phyloP scores from a whole-genome alignment of 1,140 invertebrate species.

The Gryllus bimaculatus region DNA sequence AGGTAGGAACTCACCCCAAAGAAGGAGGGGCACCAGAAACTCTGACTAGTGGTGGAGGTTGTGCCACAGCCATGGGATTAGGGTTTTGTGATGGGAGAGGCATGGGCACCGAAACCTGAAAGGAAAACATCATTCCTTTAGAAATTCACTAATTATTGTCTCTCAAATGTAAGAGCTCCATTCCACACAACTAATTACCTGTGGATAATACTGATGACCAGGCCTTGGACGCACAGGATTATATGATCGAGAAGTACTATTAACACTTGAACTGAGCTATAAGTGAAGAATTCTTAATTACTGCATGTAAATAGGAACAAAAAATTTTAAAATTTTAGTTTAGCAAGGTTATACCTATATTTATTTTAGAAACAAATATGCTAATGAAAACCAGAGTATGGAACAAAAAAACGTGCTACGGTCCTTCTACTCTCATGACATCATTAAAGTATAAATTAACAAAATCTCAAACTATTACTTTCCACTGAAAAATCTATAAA shows the following conservation, averaged over 20 bases:
- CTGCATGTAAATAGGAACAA: constrained; percentile 7
- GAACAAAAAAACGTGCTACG: too few species aligned
- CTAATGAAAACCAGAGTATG: too few species aligned
- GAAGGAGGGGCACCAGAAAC: constrained; percentile 35
- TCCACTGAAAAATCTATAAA: too few species aligned
- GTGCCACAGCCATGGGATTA: constrained; percentile 27
- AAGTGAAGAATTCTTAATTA: not conserved
- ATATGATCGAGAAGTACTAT: constrained; percentile 9
- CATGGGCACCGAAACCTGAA: constrained; percentile 36
- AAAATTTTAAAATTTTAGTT: not conserved
- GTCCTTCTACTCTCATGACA: too few species aligned
- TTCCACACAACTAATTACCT: constrained; percentile 28
- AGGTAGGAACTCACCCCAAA: constrained; percentile 27
- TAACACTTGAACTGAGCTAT: constrained; percentile 7
- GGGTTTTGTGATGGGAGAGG: constrained; percentile 36
- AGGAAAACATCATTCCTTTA: constrained; percentile 32
- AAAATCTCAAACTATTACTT: too few species aligned
- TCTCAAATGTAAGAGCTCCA: constrained; percentile 34
- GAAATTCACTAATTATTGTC: too few species aligned
- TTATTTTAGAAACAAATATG: too few species aligned
- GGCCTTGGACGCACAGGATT: constrained; percentile 15
- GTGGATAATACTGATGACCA: constrained; percentile 23
- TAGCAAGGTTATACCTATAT: not conserved
- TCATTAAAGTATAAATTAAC: too few species aligned
- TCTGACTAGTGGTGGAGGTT: constrained; percentile 45